Evolutionary conservation across 2,113 vertebrate genomes (phyloP).

Genomic region (Callocephalon fimbriatum): DNA sequence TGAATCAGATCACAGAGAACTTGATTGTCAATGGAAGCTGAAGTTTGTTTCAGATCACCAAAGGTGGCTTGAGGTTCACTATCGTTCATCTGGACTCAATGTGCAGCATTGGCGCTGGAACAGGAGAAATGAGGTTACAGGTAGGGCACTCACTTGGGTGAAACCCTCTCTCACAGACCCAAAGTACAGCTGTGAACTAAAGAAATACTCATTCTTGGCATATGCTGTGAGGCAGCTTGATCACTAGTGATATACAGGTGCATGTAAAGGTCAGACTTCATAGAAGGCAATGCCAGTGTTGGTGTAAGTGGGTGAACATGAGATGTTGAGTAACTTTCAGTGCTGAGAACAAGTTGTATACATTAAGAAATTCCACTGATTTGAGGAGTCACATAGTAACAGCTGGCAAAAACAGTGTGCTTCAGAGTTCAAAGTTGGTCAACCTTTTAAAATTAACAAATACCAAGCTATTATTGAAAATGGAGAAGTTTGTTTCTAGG

Average conservation of each 20-base stretch:
- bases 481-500: neutral
- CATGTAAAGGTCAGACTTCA: neutral
- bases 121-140: neutral
- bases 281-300: neutral
- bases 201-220: neutral
- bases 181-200: neutral
- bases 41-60: neutral
- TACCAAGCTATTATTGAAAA: neutral
- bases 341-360: neutral
- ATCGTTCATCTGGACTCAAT: neutral
- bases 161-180: neutral
- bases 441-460: neutral
- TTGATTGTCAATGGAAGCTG: neutral
- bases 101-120: rapidly evolving
- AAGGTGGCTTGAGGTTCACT: neutral
- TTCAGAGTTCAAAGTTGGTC: neutral
- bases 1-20: neutral
- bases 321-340: neutral
- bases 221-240: neutral
- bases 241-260: neutral
- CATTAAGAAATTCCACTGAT: neutral
- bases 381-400: neutral
- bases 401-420: neutral
- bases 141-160: neutral
- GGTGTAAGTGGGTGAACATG: neutral